A percentile compares a stretch with the other conserved stretches of the same genome.
phyloP scores from a whole-genome alignment of 1,140 invertebrate species.

The Charaxes varanes region DNA sequence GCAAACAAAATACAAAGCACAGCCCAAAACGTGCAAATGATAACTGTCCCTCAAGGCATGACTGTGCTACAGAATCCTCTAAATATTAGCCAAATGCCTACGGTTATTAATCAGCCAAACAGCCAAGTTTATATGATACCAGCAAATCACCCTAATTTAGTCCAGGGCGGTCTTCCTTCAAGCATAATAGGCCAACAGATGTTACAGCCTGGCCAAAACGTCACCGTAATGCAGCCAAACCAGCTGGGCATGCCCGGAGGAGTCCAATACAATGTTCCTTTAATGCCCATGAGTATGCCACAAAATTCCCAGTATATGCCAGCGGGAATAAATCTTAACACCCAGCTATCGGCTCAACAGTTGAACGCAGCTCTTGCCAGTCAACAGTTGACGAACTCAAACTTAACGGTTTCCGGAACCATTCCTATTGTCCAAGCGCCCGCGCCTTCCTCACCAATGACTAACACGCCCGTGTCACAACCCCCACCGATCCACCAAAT shows the following conservation, averaged over 20 bases:
- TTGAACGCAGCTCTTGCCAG: conserved; percentile 54
- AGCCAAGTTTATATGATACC: conserved; percentile 69
- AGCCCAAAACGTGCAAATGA: conserved; percentile 65
- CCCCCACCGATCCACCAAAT: conserved; percentile 49
- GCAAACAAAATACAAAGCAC: conserved; percentile 48
- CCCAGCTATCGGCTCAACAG: conserved; percentile 58
- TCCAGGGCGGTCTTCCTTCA: conserved; percentile 44
- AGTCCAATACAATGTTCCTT: conserved; percentile 58
- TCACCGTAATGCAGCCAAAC: conserved; percentile 63
- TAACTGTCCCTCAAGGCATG: conserved; percentile 63
- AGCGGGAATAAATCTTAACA: conserved; percentile 52
- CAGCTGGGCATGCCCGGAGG: conserved; percentile 51
- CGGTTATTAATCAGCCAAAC: conserved; percentile 54
- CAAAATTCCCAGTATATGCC: conserved; percentile 58
- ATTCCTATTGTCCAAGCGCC: conserved; percentile 60
- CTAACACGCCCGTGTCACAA: conserved; percentile 36
- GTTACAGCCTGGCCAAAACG: conserved; percentile 55
- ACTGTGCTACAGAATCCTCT: conserved; percentile 60
- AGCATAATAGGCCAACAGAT: conserved; percentile 54
- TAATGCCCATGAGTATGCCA: conserved; percentile 63
- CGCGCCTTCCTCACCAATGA: conserved; percentile 44
- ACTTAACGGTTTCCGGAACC: conserved; percentile 43
- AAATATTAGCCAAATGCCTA: conserved; percentile 59
- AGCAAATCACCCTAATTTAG: conserved; percentile 49
- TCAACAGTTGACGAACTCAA: conserved; percentile 48